Base-by-base conservation (phyloP, 2,113 vertebrate genomes). In the Nothocercus nigrocapillus region DNA sequence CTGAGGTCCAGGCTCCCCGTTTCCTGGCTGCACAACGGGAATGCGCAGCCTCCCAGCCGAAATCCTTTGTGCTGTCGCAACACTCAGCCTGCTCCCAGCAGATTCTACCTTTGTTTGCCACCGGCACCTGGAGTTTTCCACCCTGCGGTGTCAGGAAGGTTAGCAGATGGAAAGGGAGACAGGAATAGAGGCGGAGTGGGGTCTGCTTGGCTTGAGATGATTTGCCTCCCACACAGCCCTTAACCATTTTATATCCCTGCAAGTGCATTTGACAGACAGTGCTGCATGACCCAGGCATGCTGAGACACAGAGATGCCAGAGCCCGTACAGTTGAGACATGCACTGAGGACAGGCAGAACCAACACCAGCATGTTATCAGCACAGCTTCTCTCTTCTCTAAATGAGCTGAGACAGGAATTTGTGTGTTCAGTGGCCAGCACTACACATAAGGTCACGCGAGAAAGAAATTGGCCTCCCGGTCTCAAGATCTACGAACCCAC, bases 281-380 rank as follows among this genome's bases (percentile, higher is more conserved):
- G 80, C 47, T 62, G 36, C 30, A 64, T 90, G 75, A 69, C 79
- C 54, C 47, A 56, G 72, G 68, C 92, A 92, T 54, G 86, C 93
- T 81, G 62, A n/a, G 73, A 76, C 53, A 90, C 69, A 82, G 84
- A 92, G 69, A 87, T 49, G 44, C 28, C 66, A 91, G 72, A 85
- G 88, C 72, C 80, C 2, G 1, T 54, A 24, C 82, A 88, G 61
- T 4, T 36, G 85, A 92, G 80, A 61, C 82, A 78, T 18, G 61
- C 13, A 0, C 32, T 47, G 84, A 67, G 34, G 64, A 74, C 85
- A 94, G 64, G 88, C 82, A 72, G 25, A 78, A 78, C 54, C 45
- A 27, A 59, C 76, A 70, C 51, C 42, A 18, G 75, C 82, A 68
- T 72, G 64, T 61, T 72, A 89, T 1, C 1, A 2, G 72, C 72